Conservation (phyloP, 2,888 invertebrate genomes). For the Camponotus fellah region DNA sequence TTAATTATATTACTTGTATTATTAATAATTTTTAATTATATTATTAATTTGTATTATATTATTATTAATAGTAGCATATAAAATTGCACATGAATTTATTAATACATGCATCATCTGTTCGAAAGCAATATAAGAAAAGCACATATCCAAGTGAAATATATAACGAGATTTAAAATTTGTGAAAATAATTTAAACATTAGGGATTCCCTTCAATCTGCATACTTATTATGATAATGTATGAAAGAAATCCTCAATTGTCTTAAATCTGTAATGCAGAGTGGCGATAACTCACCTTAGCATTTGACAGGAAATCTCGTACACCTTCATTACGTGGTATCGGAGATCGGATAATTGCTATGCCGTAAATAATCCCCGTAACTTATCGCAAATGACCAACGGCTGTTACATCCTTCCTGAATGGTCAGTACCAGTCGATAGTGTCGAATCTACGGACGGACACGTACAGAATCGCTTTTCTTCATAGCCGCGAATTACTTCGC, state of each 20-base stretch:
- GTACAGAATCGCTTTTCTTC: slow-evolving; percentile 27
- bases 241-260: not conserved
- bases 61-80: not conserved
- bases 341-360: slow-evolving; percentile 59
- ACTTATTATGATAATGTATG: not conserved
- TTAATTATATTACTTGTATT: no score
- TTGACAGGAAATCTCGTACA: slow-evolving; percentile 15
- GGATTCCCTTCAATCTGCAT: not conserved
- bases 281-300: slow-evolving; percentile 57
- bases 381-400: slow-evolving; percentile 55
- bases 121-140: not conserved
- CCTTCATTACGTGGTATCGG: slow-evolving; percentile 47
- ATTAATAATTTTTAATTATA: not conserved
- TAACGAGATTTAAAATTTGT: not conserved
- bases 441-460: slow-evolving; percentile 33
- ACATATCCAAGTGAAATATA: not conserved
- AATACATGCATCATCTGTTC: not conserved
- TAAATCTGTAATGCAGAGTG: not conserved
- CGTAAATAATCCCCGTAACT: slow-evolving; percentile 62
- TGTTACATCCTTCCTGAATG: slow-evolving; percentile 39
- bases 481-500: slow-evolving; percentile 34
- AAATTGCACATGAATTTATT: not conserved
- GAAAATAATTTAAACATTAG: not conserved
- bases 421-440: slow-evolving; percentile 44
- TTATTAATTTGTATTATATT: no score